Conservation (phyloP, 2,888 invertebrate species). For the Synergus laeviventris region DNA sequence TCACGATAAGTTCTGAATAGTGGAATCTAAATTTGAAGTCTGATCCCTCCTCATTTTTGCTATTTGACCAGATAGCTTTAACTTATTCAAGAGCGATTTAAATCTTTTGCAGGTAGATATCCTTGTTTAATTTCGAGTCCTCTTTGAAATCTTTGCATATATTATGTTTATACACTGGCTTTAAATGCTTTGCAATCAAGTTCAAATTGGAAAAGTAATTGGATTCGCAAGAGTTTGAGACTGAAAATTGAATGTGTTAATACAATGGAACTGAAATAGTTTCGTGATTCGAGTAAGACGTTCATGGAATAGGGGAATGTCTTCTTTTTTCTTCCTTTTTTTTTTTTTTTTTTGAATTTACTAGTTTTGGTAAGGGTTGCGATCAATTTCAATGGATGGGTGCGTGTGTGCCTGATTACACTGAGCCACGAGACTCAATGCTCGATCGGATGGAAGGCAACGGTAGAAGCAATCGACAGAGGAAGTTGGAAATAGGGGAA, state of each 20-base stretch:
- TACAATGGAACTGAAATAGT: not conserved
- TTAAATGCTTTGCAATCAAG: no score
- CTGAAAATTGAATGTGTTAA: not conserved
- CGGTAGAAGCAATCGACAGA: slow-evolving; percentile 48
- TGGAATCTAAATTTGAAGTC: not conserved
- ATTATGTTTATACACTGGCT: no score
- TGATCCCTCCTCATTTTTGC: not conserved
- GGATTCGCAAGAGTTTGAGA: not conserved
- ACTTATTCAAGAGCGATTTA: no score
- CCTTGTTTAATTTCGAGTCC: not conserved
- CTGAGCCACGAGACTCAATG: slow-evolving; percentile 47
- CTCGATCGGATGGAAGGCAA: slow-evolving; percentile 58
- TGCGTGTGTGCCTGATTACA: slow-evolving; percentile 58
- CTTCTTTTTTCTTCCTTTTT: no score
- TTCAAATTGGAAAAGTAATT: not conserved
- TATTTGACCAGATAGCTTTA: no score
- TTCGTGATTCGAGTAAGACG: not conserved
- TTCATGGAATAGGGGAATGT: not conserved
- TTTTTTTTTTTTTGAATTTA: not conserved
- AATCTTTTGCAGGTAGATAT: no score
- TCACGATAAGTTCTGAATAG: not conserved
- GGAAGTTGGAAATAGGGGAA: slow-evolving; percentile 28
- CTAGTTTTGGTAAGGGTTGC: slow-evolving; percentile 2
- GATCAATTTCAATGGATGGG: slow-evolving; percentile 9
- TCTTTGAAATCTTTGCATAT: not conserved